These are phyloP conservation scores for Callaeas wilsoni DNA, from an alignment of 2,113 vertebrate genomes.

Conservation along the genomic window DNA sequence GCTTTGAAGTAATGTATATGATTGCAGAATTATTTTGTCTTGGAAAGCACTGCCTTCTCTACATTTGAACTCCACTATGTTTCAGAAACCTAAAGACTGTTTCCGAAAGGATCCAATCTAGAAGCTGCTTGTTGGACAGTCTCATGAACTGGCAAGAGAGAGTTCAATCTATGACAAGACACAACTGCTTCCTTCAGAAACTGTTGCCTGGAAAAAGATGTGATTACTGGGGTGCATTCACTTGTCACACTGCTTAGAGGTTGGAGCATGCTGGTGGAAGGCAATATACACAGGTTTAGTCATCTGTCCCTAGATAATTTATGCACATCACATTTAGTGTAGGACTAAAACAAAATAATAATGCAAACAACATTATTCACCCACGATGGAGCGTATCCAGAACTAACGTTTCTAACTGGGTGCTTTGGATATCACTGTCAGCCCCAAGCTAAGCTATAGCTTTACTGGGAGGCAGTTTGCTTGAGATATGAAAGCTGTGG, in stretches of 20 bases:
- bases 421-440: neutral
- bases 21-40: neutral
- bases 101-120: neutral
- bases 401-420: neutral
- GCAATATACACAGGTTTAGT: neutral
- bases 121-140: neutral
- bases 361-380: neutral
- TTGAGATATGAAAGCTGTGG: neutral
- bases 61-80: neutral
- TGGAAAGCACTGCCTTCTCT: neutral
- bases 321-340: neutral
- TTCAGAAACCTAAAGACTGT: neutral
- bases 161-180: neutral
- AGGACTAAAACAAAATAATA: neutral
- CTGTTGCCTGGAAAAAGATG: neutral
- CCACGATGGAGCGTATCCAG: neutral
- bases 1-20: rapidly evolving
- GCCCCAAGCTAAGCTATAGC: neutral
- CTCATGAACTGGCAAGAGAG: neutral
- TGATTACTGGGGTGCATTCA: neutral
- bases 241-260: neutral
- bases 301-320: neutral
- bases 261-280: neutral
- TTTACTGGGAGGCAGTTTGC: neutral
- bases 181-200: neutral